phyloP scores from a whole-genome alignment of 2,888 invertebrate species.

The Drosophila merina region DNA sequence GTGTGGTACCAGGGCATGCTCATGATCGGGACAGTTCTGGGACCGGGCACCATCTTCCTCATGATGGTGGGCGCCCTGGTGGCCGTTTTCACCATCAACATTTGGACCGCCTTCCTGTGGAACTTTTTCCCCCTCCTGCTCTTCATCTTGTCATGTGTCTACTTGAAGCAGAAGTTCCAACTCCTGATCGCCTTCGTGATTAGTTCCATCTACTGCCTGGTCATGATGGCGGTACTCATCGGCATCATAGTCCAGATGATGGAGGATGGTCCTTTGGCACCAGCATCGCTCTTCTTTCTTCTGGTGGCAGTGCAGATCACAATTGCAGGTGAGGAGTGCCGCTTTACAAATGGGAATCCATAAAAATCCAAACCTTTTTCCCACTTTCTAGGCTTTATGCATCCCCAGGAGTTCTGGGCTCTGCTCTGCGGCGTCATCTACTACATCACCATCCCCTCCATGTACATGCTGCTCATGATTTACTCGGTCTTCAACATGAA shows the following conservation, averaged over 20 bases:
- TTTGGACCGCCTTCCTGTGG: slow-evolving; percentile 88
- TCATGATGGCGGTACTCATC: slow-evolving; percentile 94
- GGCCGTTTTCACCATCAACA: slow-evolving; percentile 89
- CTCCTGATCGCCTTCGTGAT: slow-evolving; percentile 90
- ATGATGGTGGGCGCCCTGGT: slow-evolving; percentile 92
- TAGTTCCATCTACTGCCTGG: slow-evolving; percentile 90
- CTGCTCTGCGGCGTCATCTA: slow-evolving; percentile 91
- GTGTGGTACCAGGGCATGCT: slow-evolving; percentile 90
- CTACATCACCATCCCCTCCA: slow-evolving; percentile 96
- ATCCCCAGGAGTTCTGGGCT: slow-evolving; percentile 91
- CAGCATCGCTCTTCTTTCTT: slow-evolving; percentile 93
- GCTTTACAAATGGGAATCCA: no score
- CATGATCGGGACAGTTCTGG: slow-evolving; percentile 89
- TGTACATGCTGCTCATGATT: slow-evolving; percentile 96
- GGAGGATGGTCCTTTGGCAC: slow-evolving; percentile 91
- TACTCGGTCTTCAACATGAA: slow-evolving; percentile 97
- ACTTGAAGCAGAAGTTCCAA: slow-evolving; percentile 87
- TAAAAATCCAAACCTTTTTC: neutral
- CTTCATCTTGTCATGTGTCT: slow-evolving; percentile 88
- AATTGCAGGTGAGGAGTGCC: slow-evolving; percentile 85
- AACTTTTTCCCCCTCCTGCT: slow-evolving; percentile 88
- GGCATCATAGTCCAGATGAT: slow-evolving; percentile 91
- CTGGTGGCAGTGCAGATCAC: slow-evolving; percentile 88
- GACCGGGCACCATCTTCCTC: slow-evolving; percentile 90
- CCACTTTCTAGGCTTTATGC: slow-evolving; percentile 86